Base-by-base conservation (phyloP, 2,113 vertebrate genomes). In the Pycnonotus jocosus region DNA sequence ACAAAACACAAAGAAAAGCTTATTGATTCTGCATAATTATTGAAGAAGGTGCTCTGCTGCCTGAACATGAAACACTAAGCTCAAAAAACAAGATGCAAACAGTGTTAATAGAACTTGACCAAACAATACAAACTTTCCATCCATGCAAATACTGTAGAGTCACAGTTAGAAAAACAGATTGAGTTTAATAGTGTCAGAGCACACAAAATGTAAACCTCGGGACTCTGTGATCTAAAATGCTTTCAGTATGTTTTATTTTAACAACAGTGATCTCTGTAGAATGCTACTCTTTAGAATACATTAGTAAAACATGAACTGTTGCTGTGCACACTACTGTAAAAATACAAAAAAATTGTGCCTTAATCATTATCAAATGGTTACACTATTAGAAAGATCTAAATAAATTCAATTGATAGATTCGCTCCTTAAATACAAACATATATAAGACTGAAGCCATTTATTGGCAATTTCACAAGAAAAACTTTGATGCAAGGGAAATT, bases 21-120 rank as follows among this genome's bases (percentile, higher is more conserved):
- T 99, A 99, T 98, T 99, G 98, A 99, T 98, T 98, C 97, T 98
- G 98, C 97, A 98, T 99, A 98, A 98, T 98, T 98, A 98, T 95
- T 93, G 83, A 97, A 96, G 96, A 97, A 98, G 96, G 97, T 95
- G 92, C 72, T 97, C 87, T 92, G 95, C 98, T 98, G 87, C 92
- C 94, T 97, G 97, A 95, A 97, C 97, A 97, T 96, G 94, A 98
- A 98, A 98, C 94, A 93, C 70, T 22, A 88, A 96, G 94, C 92
- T 96, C 92, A 98, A 97, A 96, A 96, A 98, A 95, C 92, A 86
- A 97, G 97, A 98, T 95, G 95, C 93, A 97, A 97, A 96, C 93
- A 89, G 80, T 62, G 21, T 95, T 97, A 97, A 96, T 74, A 95
- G 78, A 96, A 96, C 84, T 93, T 16, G 13, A 97, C 86, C 47